These are phyloP conservation scores for Eubucco bourcierii DNA, from an alignment of 2,113 vertebrate genomes.

Conservation along the genomic window DNA sequence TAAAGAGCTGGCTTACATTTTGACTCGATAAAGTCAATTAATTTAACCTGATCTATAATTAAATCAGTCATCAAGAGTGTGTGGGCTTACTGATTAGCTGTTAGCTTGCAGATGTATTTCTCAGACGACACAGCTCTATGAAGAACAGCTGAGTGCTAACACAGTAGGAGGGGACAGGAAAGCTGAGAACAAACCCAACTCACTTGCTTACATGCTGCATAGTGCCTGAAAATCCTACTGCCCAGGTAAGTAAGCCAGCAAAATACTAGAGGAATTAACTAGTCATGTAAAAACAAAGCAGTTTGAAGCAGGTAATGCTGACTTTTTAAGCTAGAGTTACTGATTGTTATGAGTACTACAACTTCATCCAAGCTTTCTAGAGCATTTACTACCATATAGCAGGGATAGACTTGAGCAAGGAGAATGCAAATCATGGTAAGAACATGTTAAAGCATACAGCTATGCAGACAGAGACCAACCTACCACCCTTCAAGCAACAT, in stretches of 20 bases:
- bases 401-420: neutral
- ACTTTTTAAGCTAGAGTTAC: neutral
- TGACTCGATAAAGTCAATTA: neutral
- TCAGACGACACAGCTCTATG: neutral
- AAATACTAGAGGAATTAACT: neutral
- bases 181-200: neutral
- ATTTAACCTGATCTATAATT: neutral
- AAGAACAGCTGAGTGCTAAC: neutral
- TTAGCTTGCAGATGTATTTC: neutral
- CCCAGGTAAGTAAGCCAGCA: neutral
- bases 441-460: neutral
- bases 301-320: neutral
- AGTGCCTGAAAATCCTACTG: neutral
- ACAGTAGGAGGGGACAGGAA: neutral
- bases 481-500: neutral
- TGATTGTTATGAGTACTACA: neutral
- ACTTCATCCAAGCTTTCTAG: neutral
- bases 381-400: neutral
- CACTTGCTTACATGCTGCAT: accelerated
- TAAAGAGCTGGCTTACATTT: neutral
- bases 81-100: neutral
- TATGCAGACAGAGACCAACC: neutral
- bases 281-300: neutral
- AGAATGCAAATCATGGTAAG: neutral
- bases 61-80: neutral